These are phyloP conservation scores for Dipodomys spectabilis DNA, from an alignment of 2,113 vertebrate genomes.

Conservation along the genomic window DNA sequence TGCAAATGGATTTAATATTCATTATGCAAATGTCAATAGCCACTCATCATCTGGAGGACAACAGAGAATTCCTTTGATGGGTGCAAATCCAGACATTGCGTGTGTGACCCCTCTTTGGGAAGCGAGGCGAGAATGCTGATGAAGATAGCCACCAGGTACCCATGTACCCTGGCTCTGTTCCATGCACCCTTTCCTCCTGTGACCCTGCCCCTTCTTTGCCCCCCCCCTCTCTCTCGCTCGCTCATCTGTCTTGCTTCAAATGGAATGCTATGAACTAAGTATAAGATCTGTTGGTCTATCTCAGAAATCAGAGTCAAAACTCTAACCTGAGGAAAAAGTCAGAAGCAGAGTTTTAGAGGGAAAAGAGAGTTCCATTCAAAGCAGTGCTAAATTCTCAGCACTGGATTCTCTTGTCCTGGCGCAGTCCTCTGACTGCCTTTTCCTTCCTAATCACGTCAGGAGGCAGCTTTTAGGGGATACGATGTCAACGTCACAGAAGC, in stretches of 20 bases:
- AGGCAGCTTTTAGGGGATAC: background rate
- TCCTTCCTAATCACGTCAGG: background rate
- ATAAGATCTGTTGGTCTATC: background rate
- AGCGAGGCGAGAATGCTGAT: rapidly evolving
- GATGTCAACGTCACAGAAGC: background rate
- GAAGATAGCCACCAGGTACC: background rate
- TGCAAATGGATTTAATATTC: background rate
- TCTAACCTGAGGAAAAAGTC: background rate
- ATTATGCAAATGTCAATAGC: background rate
- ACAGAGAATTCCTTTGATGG: background rate
- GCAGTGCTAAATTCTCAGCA: rapidly evolving
- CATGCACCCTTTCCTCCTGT: rapidly evolving
- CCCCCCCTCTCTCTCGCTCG: no score
- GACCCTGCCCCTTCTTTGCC: background rate
- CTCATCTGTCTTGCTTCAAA: background rate
- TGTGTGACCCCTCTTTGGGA: background rate
- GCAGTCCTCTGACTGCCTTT: background rate
- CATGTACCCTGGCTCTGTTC: rapidly evolving
- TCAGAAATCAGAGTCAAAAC: background rate
- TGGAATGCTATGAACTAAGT: background rate
- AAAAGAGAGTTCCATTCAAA: background rate
- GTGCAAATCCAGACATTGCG: rapidly evolving
- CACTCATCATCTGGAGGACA: background rate
- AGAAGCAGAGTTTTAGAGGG: background rate
- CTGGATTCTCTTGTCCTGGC: rapidly evolving